A percentile compares a stretch with the other conserved stretches of the same genome.
These are phyloP conservation scores for Chrysolina americana DNA, from an alignment of 2,888 invertebrate genomes.

Conservation along the genomic window DNA sequence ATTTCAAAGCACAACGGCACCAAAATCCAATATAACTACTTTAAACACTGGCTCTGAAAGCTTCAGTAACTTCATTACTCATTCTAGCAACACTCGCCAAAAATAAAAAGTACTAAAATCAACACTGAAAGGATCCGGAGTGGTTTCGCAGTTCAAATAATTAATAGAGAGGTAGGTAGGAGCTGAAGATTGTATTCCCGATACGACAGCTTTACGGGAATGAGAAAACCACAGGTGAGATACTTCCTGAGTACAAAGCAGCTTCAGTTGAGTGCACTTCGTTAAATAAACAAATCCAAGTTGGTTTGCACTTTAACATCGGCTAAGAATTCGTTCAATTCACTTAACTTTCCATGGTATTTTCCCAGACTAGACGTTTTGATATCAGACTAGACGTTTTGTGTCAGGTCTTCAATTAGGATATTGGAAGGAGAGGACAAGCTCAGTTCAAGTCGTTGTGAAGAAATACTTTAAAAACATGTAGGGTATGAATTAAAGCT, in stretches of 20 bases:
- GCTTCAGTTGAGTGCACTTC: background rate
- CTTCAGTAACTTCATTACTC: background rate
- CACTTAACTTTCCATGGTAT: background rate
- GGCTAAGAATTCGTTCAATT: background rate
- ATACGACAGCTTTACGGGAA: background rate
- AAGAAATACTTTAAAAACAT: too few species aligned
- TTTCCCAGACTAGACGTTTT: too few species aligned
- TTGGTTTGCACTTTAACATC: background rate
- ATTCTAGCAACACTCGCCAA: background rate
- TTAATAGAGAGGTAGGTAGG: background rate
- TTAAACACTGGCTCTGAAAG: too few species aligned
- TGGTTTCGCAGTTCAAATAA: background rate
- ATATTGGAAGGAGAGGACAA: too few species aligned
- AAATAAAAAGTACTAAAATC: background rate
- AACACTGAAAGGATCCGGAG: background rate
- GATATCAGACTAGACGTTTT: too few species aligned
- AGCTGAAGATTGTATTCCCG: background rate
- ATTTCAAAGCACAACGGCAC: too few species aligned
- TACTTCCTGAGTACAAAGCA: background rate
- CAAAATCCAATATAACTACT: too few species aligned
- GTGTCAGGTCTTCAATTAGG: too few species aligned
- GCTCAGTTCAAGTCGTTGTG: too few species aligned
- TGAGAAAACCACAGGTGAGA: background rate
- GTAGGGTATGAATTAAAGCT: too few species aligned
- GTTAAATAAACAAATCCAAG: background rate